Evolutionary conservation across 1,140 invertebrate species (phyloP).

Genomic region (Heliconius nattereri): DNA sequence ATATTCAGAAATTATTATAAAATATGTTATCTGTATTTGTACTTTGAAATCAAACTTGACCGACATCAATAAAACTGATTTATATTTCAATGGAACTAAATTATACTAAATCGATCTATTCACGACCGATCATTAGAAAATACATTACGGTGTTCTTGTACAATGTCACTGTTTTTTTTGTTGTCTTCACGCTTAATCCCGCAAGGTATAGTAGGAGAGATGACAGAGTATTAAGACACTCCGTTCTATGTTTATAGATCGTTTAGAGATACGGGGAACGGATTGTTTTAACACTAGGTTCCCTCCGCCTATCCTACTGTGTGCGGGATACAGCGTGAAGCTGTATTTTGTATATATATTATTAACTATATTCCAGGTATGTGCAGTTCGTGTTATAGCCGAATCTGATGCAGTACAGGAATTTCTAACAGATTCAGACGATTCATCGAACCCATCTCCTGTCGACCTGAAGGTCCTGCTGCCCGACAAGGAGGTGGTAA

Average conservation of each 20-base stretch:
- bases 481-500: conserved; percentile 93
- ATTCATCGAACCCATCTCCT: conserved; percentile 91
- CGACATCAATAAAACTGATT: conserved; percentile 15
- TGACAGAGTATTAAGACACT: too few species aligned
- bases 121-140: background rate
- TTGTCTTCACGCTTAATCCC: background rate
- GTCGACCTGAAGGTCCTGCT: conserved; percentile 95
- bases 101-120: conserved; percentile 2
- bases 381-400: conserved; percentile 98
- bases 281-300: too few species aligned
- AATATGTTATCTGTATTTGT: conserved; percentile 1
- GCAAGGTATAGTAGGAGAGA: too few species aligned
- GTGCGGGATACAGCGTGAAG: too few species aligned
- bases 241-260: too few species aligned
- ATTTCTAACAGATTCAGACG: conserved; percentile 96
- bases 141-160: background rate
- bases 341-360: too few species aligned
- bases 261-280: too few species aligned
- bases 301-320: too few species aligned
- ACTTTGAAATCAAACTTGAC: background rate
- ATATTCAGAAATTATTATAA: background rate
- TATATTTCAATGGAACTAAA: background rate
- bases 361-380: conserved; percentile 83
- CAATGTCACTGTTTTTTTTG: background rate
- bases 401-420: conserved; percentile 99